phyloP scores from a whole-genome alignment of 2,797 vertebrate genomes.

The Psittacula derbiana region DNA sequence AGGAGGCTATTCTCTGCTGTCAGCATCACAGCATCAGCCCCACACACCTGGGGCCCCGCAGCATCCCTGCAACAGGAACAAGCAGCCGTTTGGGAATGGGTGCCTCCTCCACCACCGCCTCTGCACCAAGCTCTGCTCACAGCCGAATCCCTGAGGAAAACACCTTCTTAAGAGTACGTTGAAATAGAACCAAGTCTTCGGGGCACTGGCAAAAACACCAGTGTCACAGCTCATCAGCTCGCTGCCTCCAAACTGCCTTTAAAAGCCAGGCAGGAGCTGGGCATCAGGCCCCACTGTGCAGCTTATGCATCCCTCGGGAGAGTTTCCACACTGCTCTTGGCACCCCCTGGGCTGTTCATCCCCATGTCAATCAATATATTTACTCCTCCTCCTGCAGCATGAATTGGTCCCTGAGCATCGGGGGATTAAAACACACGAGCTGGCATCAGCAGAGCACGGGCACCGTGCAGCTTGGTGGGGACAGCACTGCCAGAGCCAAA shows the following conservation, averaged over 20 bases:
- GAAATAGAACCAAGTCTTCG: neutral
- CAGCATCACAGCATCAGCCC: neutral
- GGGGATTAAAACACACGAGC: neutral
- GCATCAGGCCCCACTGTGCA: rapidly evolving
- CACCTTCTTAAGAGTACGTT: neutral
- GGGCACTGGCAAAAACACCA: neutral
- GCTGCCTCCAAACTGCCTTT: neutral
- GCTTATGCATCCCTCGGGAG: rapidly evolving
- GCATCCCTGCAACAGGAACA: rapidly evolving
- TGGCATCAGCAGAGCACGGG: neutral
- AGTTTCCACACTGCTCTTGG: neutral
- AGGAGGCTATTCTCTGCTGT: neutral
- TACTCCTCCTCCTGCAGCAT: neutral
- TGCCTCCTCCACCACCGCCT: neutral
- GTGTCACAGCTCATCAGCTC: neutral
- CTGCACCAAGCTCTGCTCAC: neutral
- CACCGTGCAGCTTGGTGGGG: neutral
- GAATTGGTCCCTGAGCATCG: neutral
- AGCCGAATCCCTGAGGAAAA: neutral
- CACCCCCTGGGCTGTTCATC: neutral
- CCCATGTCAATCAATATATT: neutral
- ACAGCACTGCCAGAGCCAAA: neutral
- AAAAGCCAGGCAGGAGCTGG: neutral
- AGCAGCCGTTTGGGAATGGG: rapidly evolving
- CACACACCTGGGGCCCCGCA: rapidly evolving